Percentiles rank a stretch among this genome's conserved stretches.
phyloP scores from a whole-genome alignment of 2,888 invertebrate genomes.

The Allacma fusca region DNA sequence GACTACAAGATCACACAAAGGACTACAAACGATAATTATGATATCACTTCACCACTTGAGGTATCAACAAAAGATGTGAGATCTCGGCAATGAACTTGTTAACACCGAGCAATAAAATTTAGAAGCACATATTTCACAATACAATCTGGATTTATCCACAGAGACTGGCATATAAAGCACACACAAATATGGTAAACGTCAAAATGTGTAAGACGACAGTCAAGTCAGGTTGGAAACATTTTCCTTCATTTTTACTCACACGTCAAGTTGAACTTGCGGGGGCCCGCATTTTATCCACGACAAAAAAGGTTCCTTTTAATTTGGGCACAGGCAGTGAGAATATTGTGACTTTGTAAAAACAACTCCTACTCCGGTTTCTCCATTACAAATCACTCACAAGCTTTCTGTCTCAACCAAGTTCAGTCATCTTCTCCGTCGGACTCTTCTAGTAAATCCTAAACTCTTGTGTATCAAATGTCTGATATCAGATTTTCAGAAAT shows the following conservation, averaged over 20 bases:
- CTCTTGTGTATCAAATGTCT: too few relatives aligned
- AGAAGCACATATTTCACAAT: slow-evolving; percentile 1
- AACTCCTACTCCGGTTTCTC: neutral
- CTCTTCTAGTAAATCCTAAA: too few relatives aligned
- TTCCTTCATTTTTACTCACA: slow-evolving; percentile 18
- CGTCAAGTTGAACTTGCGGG: neutral
- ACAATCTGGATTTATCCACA: neutral
- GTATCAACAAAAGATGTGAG: slow-evolving; percentile 4
- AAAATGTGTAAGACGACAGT: neutral
- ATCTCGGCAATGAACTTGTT: slow-evolving; percentile 13
- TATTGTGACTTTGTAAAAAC: neutral
- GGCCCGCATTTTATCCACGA: slow-evolving; percentile 14
- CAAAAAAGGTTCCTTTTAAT: slow-evolving; percentile 12
- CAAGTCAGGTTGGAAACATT: slow-evolving; percentile 16
- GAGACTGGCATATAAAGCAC: slow-evolving; percentile 6
- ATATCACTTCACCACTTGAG: slow-evolving; percentile 10
- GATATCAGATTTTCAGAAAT: too few relatives aligned
- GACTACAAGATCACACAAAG: neutral
- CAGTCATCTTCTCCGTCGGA: neutral
- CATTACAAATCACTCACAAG: slow-evolving; percentile 6
- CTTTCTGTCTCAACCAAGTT: neutral
- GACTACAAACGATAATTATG: slow-evolving; percentile 8
- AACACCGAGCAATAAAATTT: slow-evolving; percentile 5
- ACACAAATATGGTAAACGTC: neutral
- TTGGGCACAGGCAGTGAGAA: neutral